A percentile compares a stretch with the other conserved stretches of the same genome.
Evolutionary conservation across 2,888 invertebrate genomes (phyloP).

Genomic region (Lottia scabra): DNA sequence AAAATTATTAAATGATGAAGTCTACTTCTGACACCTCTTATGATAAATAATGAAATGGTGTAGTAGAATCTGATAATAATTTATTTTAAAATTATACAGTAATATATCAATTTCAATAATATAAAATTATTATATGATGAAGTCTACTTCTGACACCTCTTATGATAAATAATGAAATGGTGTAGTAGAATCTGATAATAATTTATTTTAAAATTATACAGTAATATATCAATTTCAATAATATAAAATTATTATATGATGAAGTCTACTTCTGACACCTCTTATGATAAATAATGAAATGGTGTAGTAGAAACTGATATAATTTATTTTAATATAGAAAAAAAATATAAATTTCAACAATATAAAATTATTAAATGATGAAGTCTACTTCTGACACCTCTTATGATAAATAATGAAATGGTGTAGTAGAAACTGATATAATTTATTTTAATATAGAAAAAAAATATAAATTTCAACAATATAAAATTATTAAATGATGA

Average conservation of each 20-base stretch:
- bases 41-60: neutral
- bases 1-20: neutral
- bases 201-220: too few species aligned
- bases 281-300: neutral
- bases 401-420: neutral
- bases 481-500: neutral
- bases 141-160: slow-evolving; percentile 1
- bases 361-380: neutral
- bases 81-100: neutral
- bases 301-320: neutral
- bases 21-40: neutral
- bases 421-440: neutral
- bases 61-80: neutral
- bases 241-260: too few species aligned
- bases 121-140: neutral
- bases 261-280: slow-evolving; percentile 1
- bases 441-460: too few species aligned
- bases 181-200: neutral
- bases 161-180: neutral
- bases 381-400: neutral
- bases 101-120: neutral
- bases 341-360: too few species aligned
- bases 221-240: too few species aligned
- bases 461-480: neutral
- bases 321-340: too few species aligned